Evolutionary conservation across 2,888 invertebrate species (phyloP), one percentile per base, ranked within the genome.

Genomic region (Callimorpha dominula): DNA sequence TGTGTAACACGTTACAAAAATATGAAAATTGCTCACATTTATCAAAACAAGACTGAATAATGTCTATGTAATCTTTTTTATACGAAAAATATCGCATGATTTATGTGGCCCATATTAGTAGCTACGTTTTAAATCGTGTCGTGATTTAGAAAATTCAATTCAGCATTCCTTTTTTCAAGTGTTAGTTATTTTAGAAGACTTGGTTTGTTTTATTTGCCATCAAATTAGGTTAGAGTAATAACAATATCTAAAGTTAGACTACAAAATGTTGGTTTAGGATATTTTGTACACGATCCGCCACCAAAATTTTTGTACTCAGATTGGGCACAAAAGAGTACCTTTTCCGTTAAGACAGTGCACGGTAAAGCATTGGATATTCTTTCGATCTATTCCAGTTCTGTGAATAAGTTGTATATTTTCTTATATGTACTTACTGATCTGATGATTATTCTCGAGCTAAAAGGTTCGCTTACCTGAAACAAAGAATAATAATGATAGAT

Each of bases 391-490:
- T 46, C 43, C 6, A 46, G 43, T 46, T 46, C 14, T 9, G 17
- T 43, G 52, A 52, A 52, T 31, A 54, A 43, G 60, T 9, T 60
- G 6, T 14, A 60, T 14, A 60, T 31, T 60, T 31, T 60, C 9
- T 60, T 31, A 7, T 15, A 31, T 31, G 60, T 85, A 89, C 89
- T 63, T 62, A 73, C 66, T 88, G 88, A 88, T 87, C 87, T 82
- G 81, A 82, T 86, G 72, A 79, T 76, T 68, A 64, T 76, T 60
- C 52, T 64, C 60, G 46, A 75, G 80, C 68, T 78, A 82, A 82
- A 80, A 82, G 81, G 84, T 87, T 81, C 81, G 81, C 90, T 92
- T 92, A 92, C 92, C 92, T 92, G 92, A 83, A 92, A 91, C 88
- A 90, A 91, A 89, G 82, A 87, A 90, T 75, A 83, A 84, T 86